Conservation (phyloP, 2,113 vertebrate genomes). For the Tretioscincus oriximinensis region DNA sequence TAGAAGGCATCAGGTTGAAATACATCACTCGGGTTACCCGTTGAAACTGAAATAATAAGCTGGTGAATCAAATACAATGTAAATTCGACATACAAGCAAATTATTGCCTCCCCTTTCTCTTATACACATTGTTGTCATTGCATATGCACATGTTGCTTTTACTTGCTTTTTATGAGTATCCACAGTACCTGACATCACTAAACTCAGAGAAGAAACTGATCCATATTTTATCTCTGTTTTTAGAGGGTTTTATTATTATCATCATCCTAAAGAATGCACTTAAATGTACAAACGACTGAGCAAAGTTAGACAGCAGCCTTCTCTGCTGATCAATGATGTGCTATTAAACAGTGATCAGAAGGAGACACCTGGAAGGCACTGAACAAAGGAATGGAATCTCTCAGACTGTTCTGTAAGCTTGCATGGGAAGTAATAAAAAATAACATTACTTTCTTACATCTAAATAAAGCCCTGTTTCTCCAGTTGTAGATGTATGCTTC, state of each 20-base stretch:
- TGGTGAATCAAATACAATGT: no score
- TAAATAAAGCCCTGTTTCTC: background rate
- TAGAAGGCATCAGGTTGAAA: no score
- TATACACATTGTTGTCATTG: background rate
- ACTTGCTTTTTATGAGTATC: background rate
- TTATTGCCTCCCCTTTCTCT: background rate
- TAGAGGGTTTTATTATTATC: fast-evolving
- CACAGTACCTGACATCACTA: conserved; percentile 2
- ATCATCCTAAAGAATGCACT: background rate
- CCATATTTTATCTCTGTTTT: background rate
- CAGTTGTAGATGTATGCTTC: background rate
- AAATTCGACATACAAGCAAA: no score
- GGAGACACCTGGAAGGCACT: background rate
- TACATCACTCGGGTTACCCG: no score
- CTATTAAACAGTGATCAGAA: fast-evolving
- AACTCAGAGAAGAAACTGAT: background rate
- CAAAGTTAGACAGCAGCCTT: fast-evolving
- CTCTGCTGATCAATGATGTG: background rate
- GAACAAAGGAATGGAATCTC: fast-evolving
- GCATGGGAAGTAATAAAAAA: background rate
- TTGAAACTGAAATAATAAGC: no score
- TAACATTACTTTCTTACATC: background rate
- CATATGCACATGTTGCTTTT: background rate
- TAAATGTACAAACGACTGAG: background rate
- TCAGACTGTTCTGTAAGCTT: fast-evolving